Evolutionary conservation across 2,888 invertebrate species (phyloP), one percentile per base, ranked within the genome.

Genomic region (Hirtodrosophila duncani): DNA sequence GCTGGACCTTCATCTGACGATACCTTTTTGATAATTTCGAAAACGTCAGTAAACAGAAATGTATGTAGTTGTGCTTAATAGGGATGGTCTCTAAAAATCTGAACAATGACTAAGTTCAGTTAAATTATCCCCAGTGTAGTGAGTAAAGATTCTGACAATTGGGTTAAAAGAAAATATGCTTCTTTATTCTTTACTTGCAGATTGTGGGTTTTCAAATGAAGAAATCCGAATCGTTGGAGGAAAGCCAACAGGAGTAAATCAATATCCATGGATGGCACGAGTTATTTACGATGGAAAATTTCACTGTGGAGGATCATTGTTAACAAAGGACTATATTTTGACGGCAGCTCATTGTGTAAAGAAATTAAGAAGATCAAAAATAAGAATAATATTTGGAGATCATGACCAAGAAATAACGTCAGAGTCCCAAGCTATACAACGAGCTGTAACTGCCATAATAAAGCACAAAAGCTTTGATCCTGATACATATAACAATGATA

Each of bases 151-250:
- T 26, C 4, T 10, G 5, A 8, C 5, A 26, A 11, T 6, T 10
- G 10, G 26, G 10, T 26, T 8, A 26, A 10, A 11, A 2, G 9
- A 10, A 5, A 26, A 26, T 9, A 11, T 10, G 8, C 9, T 10
- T 9, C 17, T 1, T 21, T 14, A 21, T 9, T 20, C 4, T 13
- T 20, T 20, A 3, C 9, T 33, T 6, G 4, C 87, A 94, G 94
- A 95, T 87, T 95, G 95, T 82, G 94, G 95, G 23, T 88, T 92
- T 50, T 89, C 93, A 1, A 95, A 94, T 88, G 94, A 94, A 88
- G 94, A 95, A 88, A 93, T 93, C 84, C 89, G 95, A 68, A 95
- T 96, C 63, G 94, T 96, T 44, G 95, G 95, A 38, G 95, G 95
- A 8, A 89, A 91, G 78, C 93, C 95, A 13, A 92, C 95, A 0